Conservation (phyloP, 1,140 invertebrate genomes). For the Ceratitis capitata region DNA sequence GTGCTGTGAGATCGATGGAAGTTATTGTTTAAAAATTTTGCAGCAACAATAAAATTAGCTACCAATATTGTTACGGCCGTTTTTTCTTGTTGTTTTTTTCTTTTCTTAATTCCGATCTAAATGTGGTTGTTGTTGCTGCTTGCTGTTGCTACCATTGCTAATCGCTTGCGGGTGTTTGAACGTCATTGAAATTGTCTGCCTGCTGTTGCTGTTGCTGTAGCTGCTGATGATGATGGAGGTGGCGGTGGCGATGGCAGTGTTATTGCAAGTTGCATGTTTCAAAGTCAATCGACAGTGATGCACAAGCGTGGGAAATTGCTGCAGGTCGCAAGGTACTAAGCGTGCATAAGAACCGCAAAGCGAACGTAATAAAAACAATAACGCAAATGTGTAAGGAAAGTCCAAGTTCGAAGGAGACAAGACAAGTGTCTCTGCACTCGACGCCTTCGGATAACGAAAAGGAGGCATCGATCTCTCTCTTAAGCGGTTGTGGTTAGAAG, state of each 20-base stretch:
- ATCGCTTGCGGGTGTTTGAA: constrained; percentile 34
- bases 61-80: background rate
- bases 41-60: background rate
- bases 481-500: too few species aligned
- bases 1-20: background rate
- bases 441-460: too few species aligned
- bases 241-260: background rate
- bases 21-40: background rate
- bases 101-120: background rate
- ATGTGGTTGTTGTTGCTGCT: background rate
- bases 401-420: too few species aligned
- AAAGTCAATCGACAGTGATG: background rate
- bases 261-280: background rate
- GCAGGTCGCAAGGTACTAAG: constrained; percentile 33
- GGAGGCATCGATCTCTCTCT: too few species aligned
- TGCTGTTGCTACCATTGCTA: background rate
- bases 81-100: background rate
- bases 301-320: constrained; percentile 55
- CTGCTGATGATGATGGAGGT: background rate
- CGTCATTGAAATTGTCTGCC: constrained; percentile 18
- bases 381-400: too few species aligned
- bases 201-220: background rate
- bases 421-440: too few species aligned
- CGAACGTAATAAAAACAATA: background rate
- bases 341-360: constrained; percentile 23